Evolutionary conservation across 2,797 vertebrate species (phyloP).

Genomic region (Sebastes iracundus): DNA sequence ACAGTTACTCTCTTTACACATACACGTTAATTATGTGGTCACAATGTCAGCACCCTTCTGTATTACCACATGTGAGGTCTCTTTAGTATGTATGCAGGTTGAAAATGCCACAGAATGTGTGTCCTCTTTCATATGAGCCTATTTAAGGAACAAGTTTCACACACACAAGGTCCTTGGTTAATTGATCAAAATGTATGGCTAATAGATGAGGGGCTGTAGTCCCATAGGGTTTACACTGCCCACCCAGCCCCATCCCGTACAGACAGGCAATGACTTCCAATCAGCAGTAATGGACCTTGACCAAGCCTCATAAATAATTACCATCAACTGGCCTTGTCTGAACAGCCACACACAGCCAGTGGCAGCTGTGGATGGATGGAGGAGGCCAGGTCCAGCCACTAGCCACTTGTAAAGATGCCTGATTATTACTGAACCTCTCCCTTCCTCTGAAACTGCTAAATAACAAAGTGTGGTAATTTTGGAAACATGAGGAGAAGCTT

Average conservation of each 20-base stretch:
- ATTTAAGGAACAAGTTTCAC: constrained; percentile 33
- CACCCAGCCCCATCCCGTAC: constrained; percentile 33
- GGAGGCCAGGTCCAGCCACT: constrained; percentile 25
- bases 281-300: constrained; percentile 82
- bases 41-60: constrained; percentile 30
- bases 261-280: constrained; percentile 77
- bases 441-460: not conserved
- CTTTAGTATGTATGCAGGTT: not conserved
- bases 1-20: constrained; percentile 9
- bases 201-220: constrained; percentile 62
- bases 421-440: constrained; percentile 5
- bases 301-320: constrained; percentile 84
- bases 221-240: constrained; percentile 49
- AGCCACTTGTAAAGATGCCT: constrained; percentile 28
- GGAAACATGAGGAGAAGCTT: not conserved
- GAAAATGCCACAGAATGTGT: constrained; percentile 9
- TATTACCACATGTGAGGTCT: constrained; percentile 34
- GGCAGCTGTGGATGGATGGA: constrained; percentile 46
- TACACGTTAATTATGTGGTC: constrained; percentile 24
- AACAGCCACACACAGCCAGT: constrained; percentile 56
- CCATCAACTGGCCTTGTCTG: constrained; percentile 76
- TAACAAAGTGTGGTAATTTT: not conserved
- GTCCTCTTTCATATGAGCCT: constrained; percentile 16
- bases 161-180: constrained; percentile 51
- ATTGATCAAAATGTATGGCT: constrained; percentile 63